Evolutionary conservation across 2,113 vertebrate genomes (phyloP).

Genomic region (Lonchura striata): DNA sequence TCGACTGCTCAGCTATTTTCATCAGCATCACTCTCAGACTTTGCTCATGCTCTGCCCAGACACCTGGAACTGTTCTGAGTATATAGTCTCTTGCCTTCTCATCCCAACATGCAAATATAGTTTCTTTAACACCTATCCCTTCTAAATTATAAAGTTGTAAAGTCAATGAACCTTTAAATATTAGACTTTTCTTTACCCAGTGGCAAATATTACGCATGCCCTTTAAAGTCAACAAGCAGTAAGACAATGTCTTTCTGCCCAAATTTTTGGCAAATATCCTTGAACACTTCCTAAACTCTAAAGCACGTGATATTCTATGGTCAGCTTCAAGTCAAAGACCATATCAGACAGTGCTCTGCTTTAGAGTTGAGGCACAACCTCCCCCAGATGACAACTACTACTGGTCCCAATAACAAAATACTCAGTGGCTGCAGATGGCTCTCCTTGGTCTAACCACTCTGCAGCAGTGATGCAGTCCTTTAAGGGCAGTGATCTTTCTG

Average conservation of each 20-base stretch:
- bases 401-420: background rate
- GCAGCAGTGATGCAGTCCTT: background rate
- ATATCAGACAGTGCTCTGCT: background rate
- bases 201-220: background rate
- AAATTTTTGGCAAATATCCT: background rate
- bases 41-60: background rate
- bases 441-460: background rate
- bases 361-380: background rate
- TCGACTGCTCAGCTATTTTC: background rate
- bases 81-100: background rate
- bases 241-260: background rate
- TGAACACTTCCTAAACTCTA: background rate
- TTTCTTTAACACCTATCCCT: background rate
- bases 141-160: background rate
- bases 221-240: background rate
- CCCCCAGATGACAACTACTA: background rate
- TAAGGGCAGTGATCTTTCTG: background rate
- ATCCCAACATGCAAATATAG: background rate
- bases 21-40: background rate
- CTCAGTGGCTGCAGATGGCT: background rate
- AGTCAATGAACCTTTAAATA: background rate
- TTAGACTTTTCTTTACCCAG: background rate
- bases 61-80: background rate
- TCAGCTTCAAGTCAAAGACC: background rate
- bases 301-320: background rate